Conservation (phyloP, 2,888 invertebrate species). For the Epiblema foenella region DNA sequence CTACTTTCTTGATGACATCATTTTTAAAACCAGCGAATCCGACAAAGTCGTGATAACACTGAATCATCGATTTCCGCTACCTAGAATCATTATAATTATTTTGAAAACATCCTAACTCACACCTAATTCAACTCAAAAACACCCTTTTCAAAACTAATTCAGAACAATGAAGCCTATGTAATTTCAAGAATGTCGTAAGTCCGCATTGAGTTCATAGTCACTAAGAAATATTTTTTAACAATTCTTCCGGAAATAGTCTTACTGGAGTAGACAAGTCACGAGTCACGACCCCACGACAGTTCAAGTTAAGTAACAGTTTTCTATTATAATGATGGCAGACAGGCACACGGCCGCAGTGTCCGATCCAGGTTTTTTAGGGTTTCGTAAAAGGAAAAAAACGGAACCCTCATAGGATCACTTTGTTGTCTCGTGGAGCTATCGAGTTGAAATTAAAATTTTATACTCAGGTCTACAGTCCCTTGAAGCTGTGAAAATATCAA, state of each 20-base stretch:
- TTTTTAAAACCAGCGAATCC: slow-evolving; percentile 9
- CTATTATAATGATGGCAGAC: neutral
- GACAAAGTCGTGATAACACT: slow-evolving; percentile 14
- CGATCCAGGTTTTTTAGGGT: too few relatives aligned
- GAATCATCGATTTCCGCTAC: slow-evolving; percentile 9
- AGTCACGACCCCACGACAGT: slow-evolving; percentile 2
- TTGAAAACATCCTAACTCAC: slow-evolving; percentile 5
- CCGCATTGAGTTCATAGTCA: neutral
- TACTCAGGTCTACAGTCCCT: too few relatives aligned
- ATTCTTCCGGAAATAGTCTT: slow-evolving; percentile 9
- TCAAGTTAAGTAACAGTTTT: slow-evolving; percentile 4
- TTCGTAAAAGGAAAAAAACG: too few relatives aligned
- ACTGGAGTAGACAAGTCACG: slow-evolving; percentile 16
- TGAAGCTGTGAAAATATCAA: too few relatives aligned
- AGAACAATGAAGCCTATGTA: slow-evolving; percentile 3
- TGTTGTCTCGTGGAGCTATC: too few relatives aligned
- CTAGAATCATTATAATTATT: neutral
- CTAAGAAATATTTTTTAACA: neutral
- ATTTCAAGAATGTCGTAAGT: neutral
- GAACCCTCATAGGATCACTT: too few relatives aligned
- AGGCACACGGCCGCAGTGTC: neutral
- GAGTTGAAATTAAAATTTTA: too few relatives aligned
- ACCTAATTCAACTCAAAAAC: neutral
- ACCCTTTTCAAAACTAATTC: neutral
- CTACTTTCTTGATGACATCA: neutral